Evolutionary conservation across 2,888 invertebrate species (phyloP).

Genomic region (Tetranychus truncatus): DNA sequence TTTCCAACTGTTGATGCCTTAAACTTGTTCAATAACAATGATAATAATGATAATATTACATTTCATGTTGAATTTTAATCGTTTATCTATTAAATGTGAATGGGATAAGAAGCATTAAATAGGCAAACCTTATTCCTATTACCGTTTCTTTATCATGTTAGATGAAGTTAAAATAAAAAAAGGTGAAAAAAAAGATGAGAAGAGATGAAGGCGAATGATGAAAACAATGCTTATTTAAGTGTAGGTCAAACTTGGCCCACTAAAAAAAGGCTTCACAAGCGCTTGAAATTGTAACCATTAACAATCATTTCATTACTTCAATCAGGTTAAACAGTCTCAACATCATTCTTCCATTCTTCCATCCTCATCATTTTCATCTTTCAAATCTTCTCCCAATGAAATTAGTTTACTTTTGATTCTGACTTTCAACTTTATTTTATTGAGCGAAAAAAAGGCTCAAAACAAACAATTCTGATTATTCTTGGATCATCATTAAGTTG

Average conservation of each 20-base stretch:
- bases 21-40: neutral
- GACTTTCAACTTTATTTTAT: too few species aligned
- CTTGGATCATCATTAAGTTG: too few species aligned
- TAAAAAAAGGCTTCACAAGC: conserved; percentile 2
- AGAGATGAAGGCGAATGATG: neutral
- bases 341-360: neutral
- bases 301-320: neutral
- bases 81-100: neutral
- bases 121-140: neutral
- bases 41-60: neutral
- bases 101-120: neutral
- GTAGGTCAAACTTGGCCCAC: conserved; percentile 5
- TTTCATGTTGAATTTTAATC: conserved; percentile 1
- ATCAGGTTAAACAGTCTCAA: neutral
- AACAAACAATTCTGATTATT: too few species aligned
- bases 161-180: neutral
- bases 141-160: neutral
- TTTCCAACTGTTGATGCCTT: neutral
- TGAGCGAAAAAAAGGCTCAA: too few species aligned
- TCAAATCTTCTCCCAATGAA: neutral
- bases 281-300: neutral
- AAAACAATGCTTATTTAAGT: conserved; percentile 6
- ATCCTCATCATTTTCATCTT: neutral
- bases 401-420: too few species aligned
- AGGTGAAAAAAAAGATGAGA: conserved; percentile 1